phyloP scores from a whole-genome alignment of 2,797 vertebrate genomes.

The Pangasius larnaudii region DNA sequence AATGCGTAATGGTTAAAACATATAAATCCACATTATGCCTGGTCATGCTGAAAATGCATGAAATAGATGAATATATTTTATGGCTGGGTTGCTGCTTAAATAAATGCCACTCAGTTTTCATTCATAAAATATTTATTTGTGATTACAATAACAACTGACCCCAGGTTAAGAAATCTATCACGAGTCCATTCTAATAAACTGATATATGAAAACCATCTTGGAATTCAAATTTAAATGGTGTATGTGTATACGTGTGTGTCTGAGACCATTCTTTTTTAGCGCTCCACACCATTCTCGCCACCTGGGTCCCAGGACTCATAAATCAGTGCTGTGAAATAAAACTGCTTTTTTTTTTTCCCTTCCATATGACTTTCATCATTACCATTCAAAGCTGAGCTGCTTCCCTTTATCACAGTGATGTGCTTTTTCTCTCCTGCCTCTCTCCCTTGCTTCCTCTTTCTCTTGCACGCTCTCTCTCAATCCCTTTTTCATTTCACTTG shows the following conservation, averaged over 20 bases:
- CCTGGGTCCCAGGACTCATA: constrained; percentile 55
- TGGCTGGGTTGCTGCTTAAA: not conserved
- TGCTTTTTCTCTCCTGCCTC: constrained; percentile 23
- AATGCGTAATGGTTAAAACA: not conserved
- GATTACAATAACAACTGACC: constrained; percentile 35
- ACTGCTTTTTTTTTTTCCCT: constrained; percentile 51
- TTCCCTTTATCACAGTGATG: constrained; percentile 55
- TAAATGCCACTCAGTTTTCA: constrained; percentile 20
- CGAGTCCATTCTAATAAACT: not conserved
- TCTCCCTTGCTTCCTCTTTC: constrained; percentile 22
- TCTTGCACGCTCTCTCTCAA: constrained; percentile 36
- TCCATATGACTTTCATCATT: constrained; percentile 64
- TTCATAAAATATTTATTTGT: constrained; percentile 51
- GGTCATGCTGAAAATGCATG: not conserved
- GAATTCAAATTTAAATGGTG: not conserved
- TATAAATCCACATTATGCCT: not conserved
- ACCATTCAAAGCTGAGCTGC: constrained; percentile 60
- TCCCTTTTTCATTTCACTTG: constrained; percentile 38
- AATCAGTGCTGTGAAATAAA: constrained; percentile 61
- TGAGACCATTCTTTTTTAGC: constrained; percentile 14
- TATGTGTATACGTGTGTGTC: not conserved
- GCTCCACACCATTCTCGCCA: constrained; percentile 33
- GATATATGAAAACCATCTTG: not conserved
- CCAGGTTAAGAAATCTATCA: constrained; percentile 7
- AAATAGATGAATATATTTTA: not conserved